Evolutionary conservation across 1,140 invertebrate species (phyloP).

Genomic region (Euglossa dilemma): DNA sequence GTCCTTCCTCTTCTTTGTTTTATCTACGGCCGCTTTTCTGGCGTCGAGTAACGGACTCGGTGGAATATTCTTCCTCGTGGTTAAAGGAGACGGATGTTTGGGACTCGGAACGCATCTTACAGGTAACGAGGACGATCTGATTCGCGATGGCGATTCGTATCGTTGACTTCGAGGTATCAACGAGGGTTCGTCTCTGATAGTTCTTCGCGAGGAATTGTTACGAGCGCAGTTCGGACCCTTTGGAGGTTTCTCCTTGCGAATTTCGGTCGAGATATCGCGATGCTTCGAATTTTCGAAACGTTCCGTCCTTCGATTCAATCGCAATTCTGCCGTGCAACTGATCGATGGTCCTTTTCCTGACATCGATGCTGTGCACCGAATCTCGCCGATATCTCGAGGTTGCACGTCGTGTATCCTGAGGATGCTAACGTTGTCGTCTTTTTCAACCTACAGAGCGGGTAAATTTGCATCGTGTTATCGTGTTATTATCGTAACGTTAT

Average conservation of each 20-base stretch:
- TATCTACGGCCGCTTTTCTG: neutral
- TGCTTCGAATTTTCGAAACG: neutral
- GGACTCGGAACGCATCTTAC: neutral
- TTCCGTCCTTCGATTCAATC: constrained; percentile 48
- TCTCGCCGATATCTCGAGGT: constrained; percentile 82
- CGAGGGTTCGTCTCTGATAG: neutral
- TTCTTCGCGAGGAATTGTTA: neutral
- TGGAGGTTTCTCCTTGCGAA: neutral
- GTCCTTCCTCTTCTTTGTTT: neutral
- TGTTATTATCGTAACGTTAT: no score
- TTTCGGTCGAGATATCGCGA: neutral
- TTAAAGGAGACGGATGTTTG: constrained; percentile 22
- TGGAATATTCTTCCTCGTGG: neutral
- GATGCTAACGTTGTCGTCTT: constrained; percentile 81
- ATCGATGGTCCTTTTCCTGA: constrained; percentile 67
- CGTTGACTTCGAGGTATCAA: constrained; percentile 17
- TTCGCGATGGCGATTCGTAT: constrained; percentile 10
- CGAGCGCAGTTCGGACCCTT: neutral
- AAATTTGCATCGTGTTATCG: neutral
- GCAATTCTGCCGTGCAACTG: constrained; percentile 68
- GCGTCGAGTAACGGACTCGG: constrained; percentile 2
- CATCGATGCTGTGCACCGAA: constrained; percentile 77
- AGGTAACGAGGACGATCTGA: constrained; percentile 57
- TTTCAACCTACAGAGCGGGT: constrained; percentile 77
- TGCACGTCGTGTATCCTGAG: constrained; percentile 83